Evolutionary conservation across 37 sponge, comb jelly and placozoan species (phyloP).

Genomic region (Chondrilla cf. caribensis): DNA sequence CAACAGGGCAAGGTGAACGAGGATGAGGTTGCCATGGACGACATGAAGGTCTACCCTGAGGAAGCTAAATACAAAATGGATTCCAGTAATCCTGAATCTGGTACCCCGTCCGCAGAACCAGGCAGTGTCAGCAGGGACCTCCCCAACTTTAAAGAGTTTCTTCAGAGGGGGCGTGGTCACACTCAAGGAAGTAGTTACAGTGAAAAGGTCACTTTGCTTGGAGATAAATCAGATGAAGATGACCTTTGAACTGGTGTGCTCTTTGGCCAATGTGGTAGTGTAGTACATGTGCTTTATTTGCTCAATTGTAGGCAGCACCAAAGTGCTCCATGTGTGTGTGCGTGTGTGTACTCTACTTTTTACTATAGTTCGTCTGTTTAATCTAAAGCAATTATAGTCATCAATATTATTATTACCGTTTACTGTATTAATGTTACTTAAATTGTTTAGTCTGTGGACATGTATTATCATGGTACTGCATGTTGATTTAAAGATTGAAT

Average conservation of each 20-base stretch:
- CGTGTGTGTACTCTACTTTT: too few relatives aligned
- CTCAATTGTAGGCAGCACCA: too few relatives aligned
- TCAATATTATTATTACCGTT: too few relatives aligned
- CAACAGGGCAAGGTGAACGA: constrained; percentile 69
- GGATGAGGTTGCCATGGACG: constrained; percentile 24
- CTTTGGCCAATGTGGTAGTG: too few relatives aligned
- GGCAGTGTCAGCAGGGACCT: background rate
- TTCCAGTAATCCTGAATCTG: background rate
- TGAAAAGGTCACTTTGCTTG: constrained; percentile 51
- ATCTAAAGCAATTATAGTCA: too few relatives aligned
- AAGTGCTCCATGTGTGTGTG: too few relatives aligned
- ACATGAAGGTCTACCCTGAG: background rate
- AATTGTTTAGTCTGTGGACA: too few relatives aligned
- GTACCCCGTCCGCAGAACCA: background rate
- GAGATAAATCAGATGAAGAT: constrained; percentile 57
- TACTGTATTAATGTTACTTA: too few relatives aligned
- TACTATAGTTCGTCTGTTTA: too few relatives aligned
- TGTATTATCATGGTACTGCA: too few relatives aligned
- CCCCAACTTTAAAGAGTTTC: constrained; percentile 11
- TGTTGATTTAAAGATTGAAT: too few relatives aligned
- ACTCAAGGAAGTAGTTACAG: background rate
- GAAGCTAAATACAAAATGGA: background rate
- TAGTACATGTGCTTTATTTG: too few relatives aligned
- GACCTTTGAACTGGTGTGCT: constrained; percentile 45
- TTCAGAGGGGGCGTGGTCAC: constrained; percentile 2